These are phyloP conservation scores for Luidia sarsii DNA, from an alignment of 53 echinoderm and acorn worm genomes.

Conservation along the genomic window DNA sequence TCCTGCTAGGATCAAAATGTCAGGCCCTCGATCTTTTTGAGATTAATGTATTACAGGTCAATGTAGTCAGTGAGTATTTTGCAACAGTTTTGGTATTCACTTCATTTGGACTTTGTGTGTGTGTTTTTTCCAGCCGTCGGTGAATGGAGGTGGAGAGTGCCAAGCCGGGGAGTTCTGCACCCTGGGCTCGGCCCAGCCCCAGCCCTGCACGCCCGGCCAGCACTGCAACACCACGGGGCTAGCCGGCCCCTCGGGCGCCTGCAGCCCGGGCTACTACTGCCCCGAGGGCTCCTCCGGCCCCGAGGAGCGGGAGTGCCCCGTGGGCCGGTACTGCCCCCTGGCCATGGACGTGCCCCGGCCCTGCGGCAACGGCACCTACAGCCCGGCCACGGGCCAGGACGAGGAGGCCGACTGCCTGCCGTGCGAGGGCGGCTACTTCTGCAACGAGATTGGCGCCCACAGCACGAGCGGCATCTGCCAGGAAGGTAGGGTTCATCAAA, in stretches of 20 bases:
- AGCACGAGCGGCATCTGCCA: slow-evolving; percentile 70
- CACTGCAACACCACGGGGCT: slow-evolving; percentile 89
- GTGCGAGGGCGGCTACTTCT: slow-evolving; percentile 82
- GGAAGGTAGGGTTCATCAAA: slow-evolving; percentile 57
- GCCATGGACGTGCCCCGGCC: slow-evolving; percentile 70
- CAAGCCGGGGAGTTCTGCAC: slow-evolving; percentile 90
- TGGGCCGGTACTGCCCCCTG: slow-evolving; percentile 86
- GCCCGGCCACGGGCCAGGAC: slow-evolving; percentile 81
- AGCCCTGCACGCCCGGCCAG: slow-evolving; percentile 73
- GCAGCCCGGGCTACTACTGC: slow-evolving; percentile 95
- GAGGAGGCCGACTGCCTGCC: slow-evolving; percentile 80
- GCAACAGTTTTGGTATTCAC: no score
- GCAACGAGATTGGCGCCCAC: slow-evolving; percentile 85
- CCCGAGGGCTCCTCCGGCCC: slow-evolving; percentile 83
- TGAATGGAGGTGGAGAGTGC: slow-evolving; percentile 75
- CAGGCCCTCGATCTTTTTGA: no score
- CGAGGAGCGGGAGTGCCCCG: slow-evolving; percentile 74
- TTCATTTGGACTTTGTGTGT: no score
- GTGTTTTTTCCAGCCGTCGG: slow-evolving; percentile 74
- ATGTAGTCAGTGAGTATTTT: no score
- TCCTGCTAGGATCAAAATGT: no score
- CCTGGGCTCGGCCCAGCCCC: slow-evolving; percentile 53
- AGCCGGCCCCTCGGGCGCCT: slow-evolving; percentile 64
- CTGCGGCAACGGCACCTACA: slow-evolving; percentile 94
- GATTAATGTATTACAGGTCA: no score